Evolutionary conservation across 1,140 invertebrate genomes (phyloP).

Genomic region (Diuraphis noxia): DNA sequence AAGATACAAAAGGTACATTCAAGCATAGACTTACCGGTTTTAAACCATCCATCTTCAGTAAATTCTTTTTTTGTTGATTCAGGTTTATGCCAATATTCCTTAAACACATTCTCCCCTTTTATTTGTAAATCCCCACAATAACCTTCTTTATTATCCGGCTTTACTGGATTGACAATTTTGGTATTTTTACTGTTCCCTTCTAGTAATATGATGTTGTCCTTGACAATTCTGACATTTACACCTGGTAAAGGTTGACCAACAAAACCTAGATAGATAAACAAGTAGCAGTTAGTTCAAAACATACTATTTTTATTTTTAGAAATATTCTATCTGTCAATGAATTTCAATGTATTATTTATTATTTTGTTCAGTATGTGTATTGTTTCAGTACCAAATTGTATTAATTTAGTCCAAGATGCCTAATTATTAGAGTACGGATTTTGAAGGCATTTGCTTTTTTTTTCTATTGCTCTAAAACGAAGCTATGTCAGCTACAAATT

Average conservation of each 20-base stretch:
- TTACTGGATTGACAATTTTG: constrained; percentile 56
- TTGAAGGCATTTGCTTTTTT: no score
- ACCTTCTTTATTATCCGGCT: constrained; percentile 56
- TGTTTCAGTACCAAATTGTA: background rate
- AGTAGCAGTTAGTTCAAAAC: background rate
- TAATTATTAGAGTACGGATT: no score
- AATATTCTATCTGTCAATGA: background rate
- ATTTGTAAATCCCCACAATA: constrained; percentile 73
- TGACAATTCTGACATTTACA: constrained; percentile 67
- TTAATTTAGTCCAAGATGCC: background rate
- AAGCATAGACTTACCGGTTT: constrained; percentile 69
- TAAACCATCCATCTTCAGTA: constrained; percentile 82
- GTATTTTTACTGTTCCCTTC: constrained; percentile 58
- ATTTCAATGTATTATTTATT: no score
- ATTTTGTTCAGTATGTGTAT: no score
- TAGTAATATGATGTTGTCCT: constrained; percentile 55
- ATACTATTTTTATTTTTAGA: background rate
- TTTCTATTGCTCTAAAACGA: no score
- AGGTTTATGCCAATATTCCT: constrained; percentile 76
- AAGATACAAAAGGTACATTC: background rate
- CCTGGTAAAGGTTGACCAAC: constrained; percentile 79
- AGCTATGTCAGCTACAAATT: no score
- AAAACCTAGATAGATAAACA: constrained; percentile 64
- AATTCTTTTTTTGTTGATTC: constrained; percentile 74
- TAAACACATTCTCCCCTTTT: constrained; percentile 77